Evolutionary conservation across 1,140 invertebrate species (phyloP), one percentile per base, ranked within the genome.

Genomic region (Eufriesea mexicana): DNA sequence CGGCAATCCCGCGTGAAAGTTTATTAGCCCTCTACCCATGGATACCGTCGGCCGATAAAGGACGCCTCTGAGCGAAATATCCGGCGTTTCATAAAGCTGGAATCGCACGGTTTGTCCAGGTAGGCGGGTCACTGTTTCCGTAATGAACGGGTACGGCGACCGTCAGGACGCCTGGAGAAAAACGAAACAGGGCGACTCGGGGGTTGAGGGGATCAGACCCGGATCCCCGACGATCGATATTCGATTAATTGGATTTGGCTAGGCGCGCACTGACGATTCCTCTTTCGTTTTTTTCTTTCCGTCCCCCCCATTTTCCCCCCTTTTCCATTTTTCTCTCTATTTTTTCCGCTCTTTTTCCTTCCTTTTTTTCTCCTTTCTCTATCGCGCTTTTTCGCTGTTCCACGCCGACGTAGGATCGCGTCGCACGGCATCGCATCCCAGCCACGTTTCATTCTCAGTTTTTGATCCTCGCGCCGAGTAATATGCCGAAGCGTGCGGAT

Each of bases 241-340:
- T 79, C 77, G 77, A 79, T 79, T 79, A 79, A 79, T 79, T 79
- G 77, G 77, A 79, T 79, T 79, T 79, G 14, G 54, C 20, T 25
- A n/a, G 54, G 54, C 73, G 73, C 23, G 73, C 23, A 28, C 45
- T 12, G 54, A 45, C 54, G 54, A 67, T 70, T 68, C 25, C 25
- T 57, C 45, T 49, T 49, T 61, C 49, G 14, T 23, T 42, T 70
- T 18, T 54, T 70, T 54, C 16, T 18, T 55, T 23, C 5, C 20
- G 12, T 42, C 4, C 16, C 5, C 5, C 16, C 0, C 16, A 0
- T 16, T 14, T 61, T 25, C 9, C 10, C 23, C n/a, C 12, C 14
- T 59, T 59, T 55, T 20, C 18, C 6, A 1, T 8, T 20, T 5
- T 55, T 55, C 5, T 1, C 12, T 59, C 12, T 59, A 25, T 12